These are phyloP conservation scores for Microcaecilia unicolor DNA, from an alignment of 2,797 vertebrate species.

Conservation along the genomic window DNA sequence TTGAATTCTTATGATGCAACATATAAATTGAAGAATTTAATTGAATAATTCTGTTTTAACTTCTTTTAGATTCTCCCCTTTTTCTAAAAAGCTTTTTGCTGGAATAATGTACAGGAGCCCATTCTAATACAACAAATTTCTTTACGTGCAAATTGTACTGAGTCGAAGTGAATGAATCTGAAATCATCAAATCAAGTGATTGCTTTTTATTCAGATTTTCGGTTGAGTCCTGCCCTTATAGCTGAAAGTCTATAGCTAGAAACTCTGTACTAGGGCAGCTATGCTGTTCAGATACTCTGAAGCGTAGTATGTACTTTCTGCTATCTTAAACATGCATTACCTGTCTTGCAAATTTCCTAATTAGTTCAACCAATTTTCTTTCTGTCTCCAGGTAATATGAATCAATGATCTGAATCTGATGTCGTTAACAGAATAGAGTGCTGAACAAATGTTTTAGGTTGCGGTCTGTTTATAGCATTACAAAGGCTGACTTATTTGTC, in stretches of 20 bases:
- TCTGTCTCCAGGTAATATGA: constrained; percentile 43
- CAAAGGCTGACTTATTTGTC: constrained; percentile 9
- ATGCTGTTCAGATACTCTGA: constrained; percentile 10
- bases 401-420: constrained; percentile 43
- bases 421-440: constrained; percentile 29
- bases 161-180: too few species aligned
- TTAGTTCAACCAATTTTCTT: constrained; percentile 47
- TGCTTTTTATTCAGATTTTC: constrained; percentile 5
- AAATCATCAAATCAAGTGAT: too few species aligned
- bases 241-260: neutral
- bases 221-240: neutral
- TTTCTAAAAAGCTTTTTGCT: too few species aligned
- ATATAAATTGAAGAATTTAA: too few species aligned
- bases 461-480: constrained; percentile 24
- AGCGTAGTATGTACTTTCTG: constrained; percentile 1
- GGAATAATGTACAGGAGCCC: too few species aligned
- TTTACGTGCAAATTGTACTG: too few species aligned
- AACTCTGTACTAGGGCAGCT: neutral
- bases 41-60: too few species aligned
- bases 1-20: too few species aligned
- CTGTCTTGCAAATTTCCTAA: constrained; percentile 40
- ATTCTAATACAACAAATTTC: too few species aligned
- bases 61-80: too few species aligned
- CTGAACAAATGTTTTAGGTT: constrained; percentile 40
- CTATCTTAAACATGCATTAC: constrained; percentile 34